Conservation (phyloP, 2,888 invertebrate species). For the Rosalia funebris region DNA sequence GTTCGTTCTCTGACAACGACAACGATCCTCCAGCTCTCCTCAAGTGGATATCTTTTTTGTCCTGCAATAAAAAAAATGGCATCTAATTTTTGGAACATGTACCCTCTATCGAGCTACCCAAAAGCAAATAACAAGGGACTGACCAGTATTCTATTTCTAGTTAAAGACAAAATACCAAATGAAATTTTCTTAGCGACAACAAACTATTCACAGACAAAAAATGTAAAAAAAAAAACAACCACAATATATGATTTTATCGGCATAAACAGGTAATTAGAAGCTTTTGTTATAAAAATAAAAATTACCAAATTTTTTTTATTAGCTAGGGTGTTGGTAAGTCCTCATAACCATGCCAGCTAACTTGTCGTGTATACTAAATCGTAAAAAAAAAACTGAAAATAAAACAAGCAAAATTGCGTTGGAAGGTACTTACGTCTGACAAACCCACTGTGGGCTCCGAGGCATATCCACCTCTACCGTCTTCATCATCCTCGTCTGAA, state of each 20-base stretch:
- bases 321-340: conserved; percentile 32
- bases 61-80: conserved; percentile 21
- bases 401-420: no score
- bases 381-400: conserved; percentile 30
- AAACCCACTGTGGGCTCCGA: conserved; percentile 80
- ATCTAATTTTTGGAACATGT: background rate
- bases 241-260: no score
- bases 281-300: conserved; percentile 20
- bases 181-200: background rate
- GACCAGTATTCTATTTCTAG: background rate
- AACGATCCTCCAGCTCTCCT: conserved; percentile 81
- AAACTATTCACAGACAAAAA: background rate
- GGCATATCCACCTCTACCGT: conserved; percentile 86
- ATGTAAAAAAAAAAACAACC: conserved; percentile 7
- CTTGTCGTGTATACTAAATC: conserved; percentile 40
- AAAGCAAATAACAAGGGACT: background rate
- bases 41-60: conserved; percentile 44
- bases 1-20: conserved; percentile 84
- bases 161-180: background rate
- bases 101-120: background rate
- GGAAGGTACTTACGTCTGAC: conserved; percentile 62
- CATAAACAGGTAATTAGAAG: conserved; percentile 5
- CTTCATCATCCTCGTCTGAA: conserved; percentile 75
- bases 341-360: conserved; percentile 45
- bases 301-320: conserved; percentile 26